Evolutionary conservation across 2,797 vertebrate species (phyloP).

Genomic region (Anas flavirostris): DNA sequence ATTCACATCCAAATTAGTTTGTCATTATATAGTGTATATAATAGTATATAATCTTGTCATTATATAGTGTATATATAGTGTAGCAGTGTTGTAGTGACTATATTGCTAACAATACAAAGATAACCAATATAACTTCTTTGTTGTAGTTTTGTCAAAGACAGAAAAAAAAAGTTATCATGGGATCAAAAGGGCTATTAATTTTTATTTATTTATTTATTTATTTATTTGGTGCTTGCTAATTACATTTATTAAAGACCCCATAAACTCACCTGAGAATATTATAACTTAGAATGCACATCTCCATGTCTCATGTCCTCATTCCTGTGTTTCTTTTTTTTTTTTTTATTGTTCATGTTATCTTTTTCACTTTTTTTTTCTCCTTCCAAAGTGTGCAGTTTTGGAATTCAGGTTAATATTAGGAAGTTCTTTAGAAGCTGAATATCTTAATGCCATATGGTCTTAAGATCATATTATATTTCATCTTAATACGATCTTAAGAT

Average conservation of each 20-base stretch:
- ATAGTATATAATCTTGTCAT: neutral
- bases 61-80: neutral
- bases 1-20: accelerated
- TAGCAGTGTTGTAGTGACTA: neutral
- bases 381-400: neutral
- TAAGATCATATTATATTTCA: no score
- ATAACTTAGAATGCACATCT: neutral
- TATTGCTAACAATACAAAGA: neutral
- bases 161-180: neutral
- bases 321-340: neutral
- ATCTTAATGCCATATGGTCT: neutral
- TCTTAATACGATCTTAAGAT: no score
- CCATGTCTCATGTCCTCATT: neutral
- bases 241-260: neutral
- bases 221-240: neutral
- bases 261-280: neutral
- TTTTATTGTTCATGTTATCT: neutral
- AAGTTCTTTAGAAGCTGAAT: neutral
- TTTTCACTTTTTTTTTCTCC: neutral
- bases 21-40: neutral
- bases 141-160: neutral
- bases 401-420: neutral
- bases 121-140: neutral
- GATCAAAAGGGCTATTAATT: neutral
- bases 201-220: neutral